A percentile compares a stretch with the other conserved stretches of the same genome.
Conservation (phyloP, 2,113 vertebrate species). For the Odontesthes bonariensis region DNA sequence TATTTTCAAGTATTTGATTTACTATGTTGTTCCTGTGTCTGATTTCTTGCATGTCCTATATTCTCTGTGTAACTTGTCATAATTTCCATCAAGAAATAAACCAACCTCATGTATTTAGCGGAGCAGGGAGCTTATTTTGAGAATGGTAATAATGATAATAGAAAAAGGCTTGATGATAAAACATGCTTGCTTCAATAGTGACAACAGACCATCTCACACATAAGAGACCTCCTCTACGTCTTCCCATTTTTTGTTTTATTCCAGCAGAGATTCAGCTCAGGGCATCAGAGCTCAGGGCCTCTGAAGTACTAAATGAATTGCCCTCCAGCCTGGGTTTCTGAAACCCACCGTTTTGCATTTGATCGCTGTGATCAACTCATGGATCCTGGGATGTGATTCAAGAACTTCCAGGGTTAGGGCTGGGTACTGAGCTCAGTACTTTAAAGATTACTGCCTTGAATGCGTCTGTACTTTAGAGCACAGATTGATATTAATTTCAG, state of each 20-base stretch:
- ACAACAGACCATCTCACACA: conserved; percentile 33
- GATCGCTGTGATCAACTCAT: not conserved
- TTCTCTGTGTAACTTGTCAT: not conserved
- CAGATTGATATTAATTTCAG: not conserved
- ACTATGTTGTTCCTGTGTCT: not conserved
- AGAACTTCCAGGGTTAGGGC: not conserved
- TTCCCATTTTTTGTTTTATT: not conserved
- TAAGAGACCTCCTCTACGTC: conserved; percentile 26
- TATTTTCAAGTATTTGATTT: not conserved
- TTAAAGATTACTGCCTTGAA: not conserved
- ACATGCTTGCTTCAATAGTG: conserved; percentile 27
- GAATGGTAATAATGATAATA: conserved; percentile 1
- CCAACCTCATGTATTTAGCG: not conserved
- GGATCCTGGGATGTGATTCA: not conserved
- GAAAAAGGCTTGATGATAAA: conserved; percentile 18
- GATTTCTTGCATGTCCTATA: not conserved
- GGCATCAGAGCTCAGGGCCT: conserved; percentile 13
- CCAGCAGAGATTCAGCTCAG: conserved; percentile 16
- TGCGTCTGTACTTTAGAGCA: not conserved
- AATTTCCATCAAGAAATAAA: too few relatives aligned
- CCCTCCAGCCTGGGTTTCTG: conserved; percentile 43
- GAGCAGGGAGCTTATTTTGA: not conserved
- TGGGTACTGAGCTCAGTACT: not conserved
- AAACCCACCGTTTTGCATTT: not conserved
- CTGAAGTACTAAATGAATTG: conserved; percentile 36